phyloP scores from a whole-genome alignment of 2,888 invertebrate genomes.

The Lymantria dispar region DNA sequence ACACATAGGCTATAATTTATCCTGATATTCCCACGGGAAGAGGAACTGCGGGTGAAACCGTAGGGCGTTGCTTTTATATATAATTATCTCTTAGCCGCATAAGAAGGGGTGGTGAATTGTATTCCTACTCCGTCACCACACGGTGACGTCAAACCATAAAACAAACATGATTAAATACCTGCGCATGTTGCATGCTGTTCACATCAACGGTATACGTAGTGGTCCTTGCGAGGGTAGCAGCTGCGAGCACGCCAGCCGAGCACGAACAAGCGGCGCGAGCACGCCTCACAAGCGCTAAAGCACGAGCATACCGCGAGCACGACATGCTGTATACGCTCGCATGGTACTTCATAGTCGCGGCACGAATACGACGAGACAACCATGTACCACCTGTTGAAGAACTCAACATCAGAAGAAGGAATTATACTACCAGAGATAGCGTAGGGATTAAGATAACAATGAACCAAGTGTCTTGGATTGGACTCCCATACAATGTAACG shows the following conservation, averaged over 20 bases:
- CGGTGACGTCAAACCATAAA: background rate
- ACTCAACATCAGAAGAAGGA: too few relatives aligned
- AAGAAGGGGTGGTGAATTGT: too few relatives aligned
- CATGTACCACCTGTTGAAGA: slow-evolving; percentile 24
- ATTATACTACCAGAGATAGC: too few relatives aligned
- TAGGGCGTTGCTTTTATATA: too few relatives aligned
- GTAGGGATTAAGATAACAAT: too few relatives aligned
- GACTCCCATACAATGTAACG: too few relatives aligned
- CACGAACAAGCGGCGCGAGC: slow-evolving; percentile 36
- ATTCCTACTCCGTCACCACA: too few relatives aligned
- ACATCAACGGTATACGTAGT: slow-evolving; percentile 17
- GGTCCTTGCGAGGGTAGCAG: slow-evolving; percentile 20
- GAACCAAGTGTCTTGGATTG: too few relatives aligned
- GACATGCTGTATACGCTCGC: slow-evolving; percentile 3
- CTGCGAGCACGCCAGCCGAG: slow-evolving; percentile 18
- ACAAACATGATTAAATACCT: slow-evolving; percentile 36
- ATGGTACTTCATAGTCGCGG: slow-evolving; percentile 12
- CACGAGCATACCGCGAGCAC: slow-evolving; percentile 2
- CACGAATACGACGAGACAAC: slow-evolving; percentile 26
- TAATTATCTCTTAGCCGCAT: too few relatives aligned
- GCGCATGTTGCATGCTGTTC: slow-evolving; percentile 33
- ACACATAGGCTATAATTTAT: too few relatives aligned
- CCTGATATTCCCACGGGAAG: too few relatives aligned
- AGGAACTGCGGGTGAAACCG: too few relatives aligned
- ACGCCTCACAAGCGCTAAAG: slow-evolving; percentile 2